phyloP scores from a whole-genome alignment of 2,113 vertebrate genomes.

The Thalassarche chlororhynchos region DNA sequence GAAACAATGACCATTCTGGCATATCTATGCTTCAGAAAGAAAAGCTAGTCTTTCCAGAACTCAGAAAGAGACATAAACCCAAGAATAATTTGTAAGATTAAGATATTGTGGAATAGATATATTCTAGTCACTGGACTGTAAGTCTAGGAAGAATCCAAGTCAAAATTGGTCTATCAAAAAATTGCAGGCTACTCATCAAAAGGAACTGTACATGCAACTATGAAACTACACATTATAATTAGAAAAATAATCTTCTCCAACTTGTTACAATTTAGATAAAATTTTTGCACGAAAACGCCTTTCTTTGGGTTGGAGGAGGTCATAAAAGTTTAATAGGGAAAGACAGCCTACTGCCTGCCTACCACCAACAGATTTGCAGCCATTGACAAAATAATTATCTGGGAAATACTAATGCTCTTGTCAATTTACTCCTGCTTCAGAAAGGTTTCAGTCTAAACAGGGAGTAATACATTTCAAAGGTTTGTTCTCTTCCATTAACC shows the following conservation, averaged over 20 bases:
- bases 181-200: neutral
- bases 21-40: neutral
- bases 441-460: neutral
- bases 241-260: neutral
- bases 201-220: neutral
- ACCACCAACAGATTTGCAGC: neutral
- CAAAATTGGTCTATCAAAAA: neutral
- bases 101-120: neutral
- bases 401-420: neutral
- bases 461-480: neutral
- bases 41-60: neutral
- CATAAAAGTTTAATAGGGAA: neutral
- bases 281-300: neutral
- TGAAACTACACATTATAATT: neutral
- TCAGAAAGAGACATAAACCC: neutral
- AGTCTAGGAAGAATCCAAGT: neutral
- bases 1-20: neutral
- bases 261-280: neutral
- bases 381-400: neutral
- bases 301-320: neutral
- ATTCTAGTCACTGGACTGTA: neutral
- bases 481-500: neutral
- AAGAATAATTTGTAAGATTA: neutral
- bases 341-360: neutral
- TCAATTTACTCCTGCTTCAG: neutral